A percentile compares a stretch with the other conserved stretches of the same genome.
phyloP scores from a whole-genome alignment of 2,797 vertebrate species.

The Phataginus tetradactyla region DNA sequence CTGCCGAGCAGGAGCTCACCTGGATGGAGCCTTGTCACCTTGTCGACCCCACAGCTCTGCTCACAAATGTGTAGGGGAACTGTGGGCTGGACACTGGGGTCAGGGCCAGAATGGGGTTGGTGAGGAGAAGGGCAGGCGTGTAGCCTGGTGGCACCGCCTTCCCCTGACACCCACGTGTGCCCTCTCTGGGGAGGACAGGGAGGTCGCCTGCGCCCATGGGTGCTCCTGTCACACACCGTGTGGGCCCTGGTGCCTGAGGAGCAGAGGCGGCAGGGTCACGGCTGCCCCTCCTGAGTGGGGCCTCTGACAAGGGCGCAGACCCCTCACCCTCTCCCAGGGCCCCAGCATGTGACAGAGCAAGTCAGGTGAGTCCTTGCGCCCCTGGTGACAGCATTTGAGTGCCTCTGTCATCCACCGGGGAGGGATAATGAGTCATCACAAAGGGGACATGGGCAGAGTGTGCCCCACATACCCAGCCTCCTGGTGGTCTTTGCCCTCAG shows the following conservation, averaged over 20 bases:
- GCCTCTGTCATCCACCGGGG: background rate
- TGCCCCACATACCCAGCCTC: background rate
- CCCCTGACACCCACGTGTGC: background rate
- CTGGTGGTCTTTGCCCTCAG: background rate
- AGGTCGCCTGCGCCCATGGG: background rate
- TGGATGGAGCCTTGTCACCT: background rate
- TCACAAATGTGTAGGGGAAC: background rate
- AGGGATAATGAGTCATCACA: background rate
- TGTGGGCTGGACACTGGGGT: background rate
- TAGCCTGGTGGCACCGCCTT: background rate
- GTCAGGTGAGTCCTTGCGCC: background rate
- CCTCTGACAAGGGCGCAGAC: background rate
- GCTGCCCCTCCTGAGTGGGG: background rate
- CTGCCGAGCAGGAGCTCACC: background rate
- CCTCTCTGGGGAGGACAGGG: background rate
- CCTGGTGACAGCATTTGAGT: background rate
- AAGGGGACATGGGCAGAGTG: background rate
- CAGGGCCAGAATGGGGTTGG: background rate
- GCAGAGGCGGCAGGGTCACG: background rate
- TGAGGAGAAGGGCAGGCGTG: background rate
- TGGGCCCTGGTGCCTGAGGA: background rate
- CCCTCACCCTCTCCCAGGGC: background rate
- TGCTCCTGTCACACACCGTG: rapidly evolving
- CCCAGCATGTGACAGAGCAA: background rate
- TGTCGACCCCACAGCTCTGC: background rate